Base-by-base conservation (phyloP, 2,797 vertebrate species). In the Hyperoplus lanceolatus region DNA sequence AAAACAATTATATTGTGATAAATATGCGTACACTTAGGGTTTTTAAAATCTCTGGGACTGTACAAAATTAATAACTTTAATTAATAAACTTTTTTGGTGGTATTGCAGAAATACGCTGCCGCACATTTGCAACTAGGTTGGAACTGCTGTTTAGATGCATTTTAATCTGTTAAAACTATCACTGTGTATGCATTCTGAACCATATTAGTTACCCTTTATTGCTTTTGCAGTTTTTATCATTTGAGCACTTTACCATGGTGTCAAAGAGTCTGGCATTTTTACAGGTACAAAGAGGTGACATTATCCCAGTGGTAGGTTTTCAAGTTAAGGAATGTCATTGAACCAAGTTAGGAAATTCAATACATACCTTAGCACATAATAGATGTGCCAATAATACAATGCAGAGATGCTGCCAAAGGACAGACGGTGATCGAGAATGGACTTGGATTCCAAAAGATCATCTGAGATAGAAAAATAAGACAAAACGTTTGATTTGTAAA, bases 331-430 rank as follows among this genome's bases (percentile, higher is more conserved):
- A 42, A 41, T 16, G 16, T 29, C n/a, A 59, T 59, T 51, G 29
- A 59, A 53, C 43, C 39, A 49, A 38, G 38, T 48, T 38, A 21
- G 1, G 15, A 46, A 66, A 73, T 62, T 15, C 39, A 66, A 54
- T 67, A 61, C 15, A 64, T 29, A 53, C 12, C 60, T 46, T 18
- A 43, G 36, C 38, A 69, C n/a, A 53, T 56, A 75, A 56, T 36
- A 59, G 10, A 62, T 15, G 11, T 51, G 75, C 81, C 38, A 80
- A 73, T 82, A 76, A 81, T 77, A 63, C 5, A 75, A 13, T 80
- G 39, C 18, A 18, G 7, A 42, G 14, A 59, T 16, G 59, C 51
- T 50, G 43, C 55, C 1, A 3, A 49, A 61, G 57, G 75, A 64
- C 45, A 73, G 63, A 5, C 60, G 39, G n/a, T 15, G 7, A 63